Conservation (phyloP, 37 sponge, comb jelly and placozoan species). For the Mnemiopsis leidyi region DNA sequence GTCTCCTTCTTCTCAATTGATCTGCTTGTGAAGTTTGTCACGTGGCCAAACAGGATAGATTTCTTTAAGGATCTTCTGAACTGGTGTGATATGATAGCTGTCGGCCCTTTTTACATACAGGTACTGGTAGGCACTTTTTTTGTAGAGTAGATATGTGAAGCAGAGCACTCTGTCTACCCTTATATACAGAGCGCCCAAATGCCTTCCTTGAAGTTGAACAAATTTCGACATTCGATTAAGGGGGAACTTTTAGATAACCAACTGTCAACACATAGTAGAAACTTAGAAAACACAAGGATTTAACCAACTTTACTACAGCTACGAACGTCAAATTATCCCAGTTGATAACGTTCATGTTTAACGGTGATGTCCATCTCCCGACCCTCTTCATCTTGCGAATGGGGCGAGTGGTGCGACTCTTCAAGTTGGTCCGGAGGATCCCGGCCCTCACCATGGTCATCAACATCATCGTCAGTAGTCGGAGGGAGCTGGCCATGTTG, state of each 20-base stretch:
- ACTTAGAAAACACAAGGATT: too few relatives aligned
- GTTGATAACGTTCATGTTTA: neutral
- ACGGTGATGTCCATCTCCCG: neutral
- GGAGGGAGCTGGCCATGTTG: neutral
- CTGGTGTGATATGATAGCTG: conserved; percentile 25
- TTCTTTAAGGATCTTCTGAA: neutral
- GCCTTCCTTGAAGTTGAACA: too few relatives aligned
- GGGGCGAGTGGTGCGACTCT: conserved; percentile 16
- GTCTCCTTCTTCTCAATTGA: neutral
- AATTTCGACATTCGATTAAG: too few relatives aligned
- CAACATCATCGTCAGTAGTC: neutral
- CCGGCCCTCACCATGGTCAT: conserved; percentile 18
- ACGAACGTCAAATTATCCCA: too few relatives aligned
- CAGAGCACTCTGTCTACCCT: too few relatives aligned
- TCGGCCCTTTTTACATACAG: conserved; percentile 21
- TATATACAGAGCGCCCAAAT: too few relatives aligned
- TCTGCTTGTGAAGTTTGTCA: neutral
- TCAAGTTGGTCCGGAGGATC: neutral
- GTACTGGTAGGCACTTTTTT: too few relatives aligned
- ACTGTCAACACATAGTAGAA: too few relatives aligned
- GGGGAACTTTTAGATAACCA: too few relatives aligned
- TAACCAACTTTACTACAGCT: too few relatives aligned
- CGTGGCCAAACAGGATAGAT: neutral
- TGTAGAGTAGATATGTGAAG: too few relatives aligned
- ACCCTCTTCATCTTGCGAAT: neutral